Evolutionary conservation across 1,140 invertebrate genomes (phyloP).

Genomic region (Globodera rostochiensis): DNA sequence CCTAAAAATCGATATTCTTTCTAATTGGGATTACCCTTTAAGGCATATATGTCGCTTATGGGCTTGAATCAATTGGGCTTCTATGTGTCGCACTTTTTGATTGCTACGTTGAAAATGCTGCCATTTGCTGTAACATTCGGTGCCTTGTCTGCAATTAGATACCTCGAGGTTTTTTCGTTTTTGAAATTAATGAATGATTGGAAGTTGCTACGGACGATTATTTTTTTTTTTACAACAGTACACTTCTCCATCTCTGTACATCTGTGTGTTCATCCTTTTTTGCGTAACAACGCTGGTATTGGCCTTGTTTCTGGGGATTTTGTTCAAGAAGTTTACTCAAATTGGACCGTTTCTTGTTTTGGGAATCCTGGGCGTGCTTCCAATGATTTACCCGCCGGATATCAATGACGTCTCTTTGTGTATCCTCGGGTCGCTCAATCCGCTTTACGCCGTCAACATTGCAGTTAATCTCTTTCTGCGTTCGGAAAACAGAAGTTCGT

Average conservation of each 20-base stretch:
- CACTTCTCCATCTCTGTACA: slow-evolving; percentile 30
- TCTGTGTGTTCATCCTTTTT: slow-evolving; percentile 36
- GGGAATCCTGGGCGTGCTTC: slow-evolving; percentile 5
- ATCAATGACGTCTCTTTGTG: slow-evolving; percentile 35
- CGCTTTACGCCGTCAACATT: slow-evolving; percentile 36
- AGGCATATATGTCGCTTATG: slow-evolving; percentile 57
- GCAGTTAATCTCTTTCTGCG: slow-evolving; percentile 31
- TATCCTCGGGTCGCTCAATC: slow-evolving; percentile 46
- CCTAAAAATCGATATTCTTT: neutral
- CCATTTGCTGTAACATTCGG: slow-evolving; percentile 21
- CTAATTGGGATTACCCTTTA: slow-evolving; percentile 14
- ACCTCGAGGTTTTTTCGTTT: neutral
- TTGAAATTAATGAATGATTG: neutral
- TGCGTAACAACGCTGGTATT: slow-evolving; percentile 27
- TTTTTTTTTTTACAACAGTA: slow-evolving; percentile 35
- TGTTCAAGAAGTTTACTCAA: slow-evolving; percentile 14
- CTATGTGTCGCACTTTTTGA: slow-evolving; percentile 48
- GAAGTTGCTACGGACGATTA: neutral
- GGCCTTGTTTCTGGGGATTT: slow-evolving; percentile 35
- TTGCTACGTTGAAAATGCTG: slow-evolving; percentile 45
- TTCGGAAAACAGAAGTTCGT: slow-evolving; percentile 43
- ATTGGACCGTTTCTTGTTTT: slow-evolving; percentile 20
- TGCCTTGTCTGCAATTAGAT: neutral
- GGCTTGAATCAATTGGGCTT: slow-evolving; percentile 52
- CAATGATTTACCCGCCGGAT: slow-evolving; percentile 26